Percentiles rank a stretch among this genome's conserved stretches.
Conservation (phyloP, 2,797 vertebrate species). For the Austrolebias charrua region DNA sequence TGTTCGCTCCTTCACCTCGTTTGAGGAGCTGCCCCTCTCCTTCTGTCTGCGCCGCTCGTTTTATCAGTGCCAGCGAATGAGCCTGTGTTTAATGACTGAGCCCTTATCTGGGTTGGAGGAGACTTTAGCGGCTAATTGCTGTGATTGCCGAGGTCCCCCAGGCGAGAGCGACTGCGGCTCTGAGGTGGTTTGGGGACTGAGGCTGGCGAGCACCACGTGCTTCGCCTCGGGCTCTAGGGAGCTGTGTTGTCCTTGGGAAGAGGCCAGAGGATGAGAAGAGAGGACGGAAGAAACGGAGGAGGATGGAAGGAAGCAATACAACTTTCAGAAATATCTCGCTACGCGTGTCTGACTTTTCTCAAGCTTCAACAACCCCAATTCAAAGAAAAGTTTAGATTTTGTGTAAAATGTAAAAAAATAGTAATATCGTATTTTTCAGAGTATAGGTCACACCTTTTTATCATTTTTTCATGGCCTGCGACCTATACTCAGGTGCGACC, state of each 20-base stretch:
- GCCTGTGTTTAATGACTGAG: slow-evolving; percentile 83
- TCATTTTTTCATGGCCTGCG: too few species aligned
- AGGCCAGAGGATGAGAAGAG: slow-evolving; percentile 60
- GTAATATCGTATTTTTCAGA: too few species aligned
- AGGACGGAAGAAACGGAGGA: slow-evolving; percentile 17
- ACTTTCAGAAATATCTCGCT: slow-evolving; percentile 31
- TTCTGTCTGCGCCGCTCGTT: slow-evolving; percentile 60
- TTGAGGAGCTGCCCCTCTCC: slow-evolving; percentile 63
- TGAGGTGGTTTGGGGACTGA: slow-evolving; percentile 67
- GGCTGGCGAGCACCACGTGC: slow-evolving; percentile 64
- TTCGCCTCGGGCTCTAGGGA: slow-evolving; percentile 63
- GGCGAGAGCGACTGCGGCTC: slow-evolving; percentile 65
- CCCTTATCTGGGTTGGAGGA: slow-evolving; percentile 82
- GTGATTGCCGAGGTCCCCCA: slow-evolving; percentile 79
- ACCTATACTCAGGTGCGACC: too few species aligned
- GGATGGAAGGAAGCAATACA: slow-evolving; percentile 39
- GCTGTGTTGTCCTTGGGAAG: slow-evolving; percentile 77
- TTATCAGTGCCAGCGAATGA: slow-evolving; percentile 81
- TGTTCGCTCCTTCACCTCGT: slow-evolving; percentile 65
- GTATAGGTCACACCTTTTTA: too few species aligned
- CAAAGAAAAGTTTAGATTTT: too few species aligned
- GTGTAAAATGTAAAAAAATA: too few species aligned
- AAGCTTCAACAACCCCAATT: too few species aligned
- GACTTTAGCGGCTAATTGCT: slow-evolving; percentile 86
- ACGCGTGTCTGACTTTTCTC: slow-evolving; percentile 14